Evolutionary conservation across 1,140 invertebrate genomes (phyloP).

Genomic region (Diachasmimorpha longicaudata): DNA sequence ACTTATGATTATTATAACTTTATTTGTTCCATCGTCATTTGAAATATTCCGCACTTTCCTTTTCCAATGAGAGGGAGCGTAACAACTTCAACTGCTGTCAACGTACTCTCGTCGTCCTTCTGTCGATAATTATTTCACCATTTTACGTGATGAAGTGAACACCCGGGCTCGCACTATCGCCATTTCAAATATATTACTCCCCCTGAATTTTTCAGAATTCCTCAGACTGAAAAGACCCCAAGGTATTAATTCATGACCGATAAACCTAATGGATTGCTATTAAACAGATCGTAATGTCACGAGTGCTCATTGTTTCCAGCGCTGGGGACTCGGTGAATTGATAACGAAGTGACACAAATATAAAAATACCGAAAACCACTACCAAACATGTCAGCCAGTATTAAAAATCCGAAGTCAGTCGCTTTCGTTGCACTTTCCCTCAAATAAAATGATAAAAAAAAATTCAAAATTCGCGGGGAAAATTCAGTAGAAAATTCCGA

Average conservation of each 20-base stretch:
- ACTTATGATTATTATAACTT: background rate
- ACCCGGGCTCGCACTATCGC: background rate
- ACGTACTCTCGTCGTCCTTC: background rate
- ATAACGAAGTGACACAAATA: background rate
- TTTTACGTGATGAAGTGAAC: background rate
- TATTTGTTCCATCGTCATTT: background rate
- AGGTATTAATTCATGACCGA: background rate
- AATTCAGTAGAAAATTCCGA: too few relatives aligned
- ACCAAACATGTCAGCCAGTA: too few relatives aligned
- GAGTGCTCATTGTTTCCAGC: background rate
- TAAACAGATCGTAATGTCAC: background rate
- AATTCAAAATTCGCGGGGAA: too few relatives aligned
- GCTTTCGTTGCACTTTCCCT: too few relatives aligned
- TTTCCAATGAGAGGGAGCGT: background rate
- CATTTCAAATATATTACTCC: background rate
- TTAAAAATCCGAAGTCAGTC: too few relatives aligned
- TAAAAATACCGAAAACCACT: background rate
- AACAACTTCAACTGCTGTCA: background rate
- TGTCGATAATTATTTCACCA: background rate
- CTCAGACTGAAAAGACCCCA: background rate
- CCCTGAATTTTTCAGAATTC: background rate
- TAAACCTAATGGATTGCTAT: background rate
- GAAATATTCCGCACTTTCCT: background rate
- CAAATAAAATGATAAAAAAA: too few relatives aligned
- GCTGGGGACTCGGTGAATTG: background rate